Percentiles rank a stretch among this genome's conserved stretches.
Evolutionary conservation across 2,113 vertebrate species (phyloP).

Genomic region (Scalopus aquaticus): DNA sequence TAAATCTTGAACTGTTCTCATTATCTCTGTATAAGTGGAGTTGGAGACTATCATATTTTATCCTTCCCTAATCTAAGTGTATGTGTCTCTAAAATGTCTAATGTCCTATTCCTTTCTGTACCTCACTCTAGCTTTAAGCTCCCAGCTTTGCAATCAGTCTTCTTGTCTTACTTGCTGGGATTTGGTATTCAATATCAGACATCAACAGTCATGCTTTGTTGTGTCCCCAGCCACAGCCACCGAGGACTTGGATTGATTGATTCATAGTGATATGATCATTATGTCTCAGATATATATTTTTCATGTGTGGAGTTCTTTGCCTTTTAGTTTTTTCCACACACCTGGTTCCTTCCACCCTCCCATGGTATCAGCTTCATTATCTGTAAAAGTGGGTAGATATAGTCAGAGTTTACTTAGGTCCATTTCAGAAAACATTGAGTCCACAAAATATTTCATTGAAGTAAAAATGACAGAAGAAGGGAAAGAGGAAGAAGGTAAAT

Average conservation of each 20-base stretch:
- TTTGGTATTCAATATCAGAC: background rate
- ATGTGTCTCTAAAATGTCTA: background rate
- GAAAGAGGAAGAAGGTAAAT: background rate
- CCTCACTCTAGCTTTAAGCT: background rate
- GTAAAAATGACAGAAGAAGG: background rate
- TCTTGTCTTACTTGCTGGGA: background rate
- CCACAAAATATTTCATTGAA: background rate
- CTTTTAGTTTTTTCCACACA: background rate
- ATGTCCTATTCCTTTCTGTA: background rate
- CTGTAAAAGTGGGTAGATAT: background rate
- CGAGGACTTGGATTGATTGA: background rate
- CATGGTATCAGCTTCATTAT: background rate
- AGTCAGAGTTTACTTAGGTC: background rate
- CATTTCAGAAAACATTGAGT: background rate
- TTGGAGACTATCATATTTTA: background rate
- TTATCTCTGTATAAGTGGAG: background rate
- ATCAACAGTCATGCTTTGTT: background rate
- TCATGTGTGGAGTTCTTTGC: background rate
- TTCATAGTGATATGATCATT: background rate
- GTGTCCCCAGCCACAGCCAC: background rate
- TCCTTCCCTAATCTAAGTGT: background rate
- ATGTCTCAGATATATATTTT: background rate
- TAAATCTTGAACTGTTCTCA: background rate
- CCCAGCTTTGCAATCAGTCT: background rate
- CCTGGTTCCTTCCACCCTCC: background rate